Conservation (phyloP, 2,888 invertebrate species). For the Taphrorychus bicolor region DNA sequence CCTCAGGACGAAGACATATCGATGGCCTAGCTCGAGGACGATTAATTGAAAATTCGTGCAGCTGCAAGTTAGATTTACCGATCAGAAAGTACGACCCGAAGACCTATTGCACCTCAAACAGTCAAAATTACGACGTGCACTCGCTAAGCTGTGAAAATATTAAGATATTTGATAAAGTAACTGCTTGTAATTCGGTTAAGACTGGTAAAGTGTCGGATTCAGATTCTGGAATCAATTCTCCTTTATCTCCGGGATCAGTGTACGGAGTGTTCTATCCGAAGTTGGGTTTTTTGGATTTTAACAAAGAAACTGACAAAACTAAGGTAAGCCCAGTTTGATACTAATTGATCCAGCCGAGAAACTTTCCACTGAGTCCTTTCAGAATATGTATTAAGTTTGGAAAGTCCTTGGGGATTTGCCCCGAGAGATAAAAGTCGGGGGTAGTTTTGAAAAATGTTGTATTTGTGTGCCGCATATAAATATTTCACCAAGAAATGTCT, state of each 20-base stretch:
- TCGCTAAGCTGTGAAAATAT: not conserved
- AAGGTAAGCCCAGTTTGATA: too few relatives aligned
- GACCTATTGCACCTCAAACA: not conserved
- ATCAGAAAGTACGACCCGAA: not conserved
- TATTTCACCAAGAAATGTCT: not conserved
- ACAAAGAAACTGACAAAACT: not conserved
- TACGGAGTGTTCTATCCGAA: slow-evolving; percentile 50
- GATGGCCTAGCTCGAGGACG: too few relatives aligned
- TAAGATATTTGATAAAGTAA: not conserved
- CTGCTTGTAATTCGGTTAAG: not conserved
- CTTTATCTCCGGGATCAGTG: slow-evolving; percentile 56
- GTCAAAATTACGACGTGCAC: not conserved
- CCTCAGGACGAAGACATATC: too few relatives aligned
- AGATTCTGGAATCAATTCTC: slow-evolving; percentile 60
- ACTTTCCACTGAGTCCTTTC: too few relatives aligned
- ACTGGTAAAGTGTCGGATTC: slow-evolving; percentile 57
- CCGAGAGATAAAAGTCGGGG: not conserved
- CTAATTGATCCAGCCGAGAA: too few relatives aligned
- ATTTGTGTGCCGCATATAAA: not conserved
- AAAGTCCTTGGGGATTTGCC: not conserved
- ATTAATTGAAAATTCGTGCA: too few relatives aligned
- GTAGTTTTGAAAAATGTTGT: not conserved
- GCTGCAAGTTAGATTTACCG: not conserved
- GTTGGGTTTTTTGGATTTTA: not conserved
- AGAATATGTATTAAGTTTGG: too few relatives aligned